phyloP scores from a whole-genome alignment of 37 sponge, comb jelly and placozoan species.

The Lycopodina hypogea region DNA sequence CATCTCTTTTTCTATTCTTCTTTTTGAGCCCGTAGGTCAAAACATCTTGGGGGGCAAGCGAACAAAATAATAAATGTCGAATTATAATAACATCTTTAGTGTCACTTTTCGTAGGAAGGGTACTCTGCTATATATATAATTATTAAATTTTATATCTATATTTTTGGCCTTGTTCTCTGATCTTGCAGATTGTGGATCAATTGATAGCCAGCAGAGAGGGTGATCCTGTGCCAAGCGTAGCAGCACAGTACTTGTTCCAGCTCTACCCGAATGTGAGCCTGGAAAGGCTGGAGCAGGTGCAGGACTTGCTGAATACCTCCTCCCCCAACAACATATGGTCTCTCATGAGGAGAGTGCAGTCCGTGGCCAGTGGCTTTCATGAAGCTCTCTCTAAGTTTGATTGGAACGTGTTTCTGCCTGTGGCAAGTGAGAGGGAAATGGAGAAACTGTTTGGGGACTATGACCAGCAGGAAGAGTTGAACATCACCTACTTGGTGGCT shows the following conservation, averaged over 20 bases:
- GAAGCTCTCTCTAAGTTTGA: constrained; percentile 22
- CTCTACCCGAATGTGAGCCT: background rate
- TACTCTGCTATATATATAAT: too few relatives aligned
- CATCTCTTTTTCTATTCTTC: too few relatives aligned
- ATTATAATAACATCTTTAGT: too few relatives aligned
- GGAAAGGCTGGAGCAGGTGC: background rate
- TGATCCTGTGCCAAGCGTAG: background rate
- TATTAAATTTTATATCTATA: background rate
- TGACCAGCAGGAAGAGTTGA: constrained; percentile 14
- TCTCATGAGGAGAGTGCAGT: background rate
- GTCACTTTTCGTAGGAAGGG: too few relatives aligned
- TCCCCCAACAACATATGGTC: constrained; percentile 56
- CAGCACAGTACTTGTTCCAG: too few relatives aligned
- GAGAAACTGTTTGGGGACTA: constrained; percentile 28
- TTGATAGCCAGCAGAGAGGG: background rate
- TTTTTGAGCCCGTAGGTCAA: too few relatives aligned
- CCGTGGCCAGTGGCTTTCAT: background rate
- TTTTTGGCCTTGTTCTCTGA: too few relatives aligned
- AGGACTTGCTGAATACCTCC: constrained; percentile 29
- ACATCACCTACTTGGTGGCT: constrained; percentile 42
- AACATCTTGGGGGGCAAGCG: too few relatives aligned
- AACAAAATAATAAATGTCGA: too few relatives aligned
- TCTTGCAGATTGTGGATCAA: background rate
- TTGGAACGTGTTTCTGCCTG: constrained; percentile 68
- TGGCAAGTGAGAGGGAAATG: constrained; percentile 23